phyloP scores from a whole-genome alignment of 1,140 invertebrate genomes.

The Acyrthosiphon pisum region DNA sequence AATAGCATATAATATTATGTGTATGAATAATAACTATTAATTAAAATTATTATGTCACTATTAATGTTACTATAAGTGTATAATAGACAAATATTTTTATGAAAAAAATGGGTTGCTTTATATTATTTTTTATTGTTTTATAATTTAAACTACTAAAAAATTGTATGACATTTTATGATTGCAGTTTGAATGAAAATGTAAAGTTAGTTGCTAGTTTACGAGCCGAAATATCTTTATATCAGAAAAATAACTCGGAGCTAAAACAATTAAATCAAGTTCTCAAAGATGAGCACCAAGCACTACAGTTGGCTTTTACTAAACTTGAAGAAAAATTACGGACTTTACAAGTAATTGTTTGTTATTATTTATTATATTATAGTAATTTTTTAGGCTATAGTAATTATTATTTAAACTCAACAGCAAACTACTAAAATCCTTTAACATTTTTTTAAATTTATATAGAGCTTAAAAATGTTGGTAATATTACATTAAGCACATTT shows the following conservation, averaged over 20 bases:
- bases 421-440: neutral
- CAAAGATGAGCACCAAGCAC: constrained; percentile 92
- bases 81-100: neutral
- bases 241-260: constrained; percentile 70
- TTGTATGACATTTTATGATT: constrained; percentile 60
- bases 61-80: neutral
- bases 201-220: constrained; percentile 71
- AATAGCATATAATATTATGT: neutral
- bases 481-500: neutral
- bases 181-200: constrained; percentile 77
- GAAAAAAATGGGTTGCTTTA: neutral
- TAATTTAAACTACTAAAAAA: neutral
- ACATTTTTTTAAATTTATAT: neutral
- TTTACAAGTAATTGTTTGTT: constrained; percentile 70
- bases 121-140: neutral
- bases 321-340: constrained; percentile 89
- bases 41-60: neutral
- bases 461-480: neutral
- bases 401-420: neutral
- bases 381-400: neutral
- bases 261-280: constrained; percentile 85
- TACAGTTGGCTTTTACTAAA: constrained; percentile 87
- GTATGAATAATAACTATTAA: neutral
- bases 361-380: neutral
- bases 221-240: constrained; percentile 73